phyloP scores from a whole-genome alignment of 1,140 invertebrate species.

The Paraescarpia echinospica region DNA sequence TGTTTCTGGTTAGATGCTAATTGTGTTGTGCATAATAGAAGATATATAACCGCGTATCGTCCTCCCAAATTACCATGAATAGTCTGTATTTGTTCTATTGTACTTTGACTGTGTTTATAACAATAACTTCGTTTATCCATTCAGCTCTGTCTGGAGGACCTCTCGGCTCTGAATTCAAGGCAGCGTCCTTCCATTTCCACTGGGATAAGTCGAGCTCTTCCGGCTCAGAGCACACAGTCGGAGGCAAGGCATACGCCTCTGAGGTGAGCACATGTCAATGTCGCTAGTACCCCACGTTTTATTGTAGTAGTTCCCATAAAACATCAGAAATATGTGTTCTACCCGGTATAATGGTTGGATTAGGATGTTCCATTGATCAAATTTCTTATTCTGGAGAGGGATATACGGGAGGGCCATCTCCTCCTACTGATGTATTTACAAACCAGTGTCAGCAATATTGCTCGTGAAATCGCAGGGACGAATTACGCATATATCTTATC shows the following conservation, averaged over 20 bases:
- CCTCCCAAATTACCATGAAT: neutral
- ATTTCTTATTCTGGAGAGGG: no score
- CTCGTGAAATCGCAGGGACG: neutral
- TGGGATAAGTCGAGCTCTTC: conserved; percentile 53
- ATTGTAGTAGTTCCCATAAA: neutral
- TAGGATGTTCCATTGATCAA: no score
- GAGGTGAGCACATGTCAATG: conserved; percentile 65
- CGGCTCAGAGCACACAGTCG: conserved; percentile 65
- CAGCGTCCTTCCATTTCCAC: conserved; percentile 60
- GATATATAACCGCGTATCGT: neutral
- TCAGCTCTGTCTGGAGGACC: conserved; percentile 53
- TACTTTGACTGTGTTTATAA: neutral
- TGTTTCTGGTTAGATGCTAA: neutral
- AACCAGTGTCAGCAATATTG: neutral
- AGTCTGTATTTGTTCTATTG: neutral
- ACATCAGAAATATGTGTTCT: no score
- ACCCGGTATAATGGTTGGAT: no score
- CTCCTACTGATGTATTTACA: neutral
- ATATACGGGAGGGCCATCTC: no score
- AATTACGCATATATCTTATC: neutral
- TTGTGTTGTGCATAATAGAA: neutral
- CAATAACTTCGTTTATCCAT: neutral
- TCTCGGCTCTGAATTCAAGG: conserved; percentile 57
- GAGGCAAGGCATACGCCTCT: conserved; percentile 82
- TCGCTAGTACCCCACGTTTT: neutral